Evolutionary conservation across 2,797 vertebrate genomes (phyloP), one percentile per base, ranked within the genome.

Genomic region (Onychomys torridus): DNA sequence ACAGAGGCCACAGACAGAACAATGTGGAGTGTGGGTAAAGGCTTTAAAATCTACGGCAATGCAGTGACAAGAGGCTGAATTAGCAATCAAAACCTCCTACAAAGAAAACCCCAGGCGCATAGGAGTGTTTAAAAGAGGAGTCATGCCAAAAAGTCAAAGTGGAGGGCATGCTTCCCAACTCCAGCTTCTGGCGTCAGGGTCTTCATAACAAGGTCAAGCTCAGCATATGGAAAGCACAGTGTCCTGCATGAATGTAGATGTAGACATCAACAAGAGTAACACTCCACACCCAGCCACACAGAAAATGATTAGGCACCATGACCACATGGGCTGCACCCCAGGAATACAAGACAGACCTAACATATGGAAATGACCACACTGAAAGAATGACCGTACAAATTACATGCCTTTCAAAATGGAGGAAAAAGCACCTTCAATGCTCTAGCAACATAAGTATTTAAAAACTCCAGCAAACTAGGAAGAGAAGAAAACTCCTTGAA

Each of bases 41-140:
- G 37, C 49, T 63, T 34, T 40, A 21, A 76, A 90, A 52, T 37
- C 49, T 73, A 59, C 6, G 65, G 40, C 12, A 67, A 52, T 0
- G 77, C 63, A 71, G 25, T 11, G 67, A 34, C 73, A 61, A 89
- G n/a, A 92, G n/a, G 37, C 7, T 49, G 49, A 32, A 63, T 46
- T 8, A 55, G 52, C 59, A 88, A 82, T 34, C 14, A n/a, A 67
- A 75, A 23, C 5, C 43, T 46, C 67, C 67, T 23, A 69, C 6
- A 17, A 67, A 91, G 69, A 89, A 90, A 94, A 78, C 23, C 52
- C 12, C 52, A 61, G 84, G 61, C 34, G 52, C 81, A 78, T 37
- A 16, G 3, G 79, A 69, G 85, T 71, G 37, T 32, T 86, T 79
- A n/a, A 93, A 93, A 29, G 57, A 75, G 83, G 89, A 91, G 78